These are phyloP conservation scores for Amblyteles armatorius DNA, from an alignment of 2,888 invertebrate genomes.

Conservation along the genomic window DNA sequence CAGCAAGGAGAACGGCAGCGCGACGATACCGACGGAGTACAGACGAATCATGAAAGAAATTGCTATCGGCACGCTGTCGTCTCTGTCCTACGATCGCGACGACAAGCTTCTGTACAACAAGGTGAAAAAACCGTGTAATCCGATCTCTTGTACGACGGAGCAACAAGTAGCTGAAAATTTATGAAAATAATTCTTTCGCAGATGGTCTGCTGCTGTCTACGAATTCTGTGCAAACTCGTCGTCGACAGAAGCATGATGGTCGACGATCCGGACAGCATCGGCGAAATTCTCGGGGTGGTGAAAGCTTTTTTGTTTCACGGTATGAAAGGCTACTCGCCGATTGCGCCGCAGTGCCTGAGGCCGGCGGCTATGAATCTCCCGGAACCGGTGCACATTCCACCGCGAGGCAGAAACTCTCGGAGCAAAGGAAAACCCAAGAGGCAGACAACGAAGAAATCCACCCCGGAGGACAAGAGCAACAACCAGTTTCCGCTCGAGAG, in stretches of 20 bases:
- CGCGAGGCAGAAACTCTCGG: slow-evolving; percentile 75
- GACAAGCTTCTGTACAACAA: slow-evolving; percentile 73
- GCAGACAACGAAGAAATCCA: slow-evolving; percentile 68
- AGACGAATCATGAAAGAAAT: slow-evolving; percentile 72
- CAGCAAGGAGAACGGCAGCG: slow-evolving; percentile 69
- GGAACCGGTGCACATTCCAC: slow-evolving; percentile 75
- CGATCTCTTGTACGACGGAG: slow-evolving; percentile 34
- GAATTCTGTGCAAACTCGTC: slow-evolving; percentile 73
- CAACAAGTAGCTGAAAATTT: neutral
- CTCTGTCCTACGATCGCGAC: slow-evolving; percentile 65
- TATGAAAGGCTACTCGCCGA: slow-evolving; percentile 75
- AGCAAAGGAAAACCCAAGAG: slow-evolving; percentile 74
- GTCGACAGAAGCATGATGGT: slow-evolving; percentile 31
- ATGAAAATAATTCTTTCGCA: slow-evolving; percentile 68
- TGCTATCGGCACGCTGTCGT: slow-evolving; percentile 69
- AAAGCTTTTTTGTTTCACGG: slow-evolving; percentile 80
- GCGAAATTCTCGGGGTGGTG: slow-evolving; percentile 79
- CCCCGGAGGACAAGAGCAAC: slow-evolving; percentile 48
- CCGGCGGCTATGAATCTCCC: slow-evolving; percentile 82
- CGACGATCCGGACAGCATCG: slow-evolving; percentile 73
- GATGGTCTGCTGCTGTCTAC: slow-evolving; percentile 75
- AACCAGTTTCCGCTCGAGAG: slow-evolving; percentile 46
- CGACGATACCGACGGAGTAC: slow-evolving; percentile 71
- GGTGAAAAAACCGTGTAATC: slow-evolving; percentile 66
- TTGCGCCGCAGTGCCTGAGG: slow-evolving; percentile 75